Conservation (phyloP, 2,888 invertebrate species). For the Drosophila infuscata region DNA sequence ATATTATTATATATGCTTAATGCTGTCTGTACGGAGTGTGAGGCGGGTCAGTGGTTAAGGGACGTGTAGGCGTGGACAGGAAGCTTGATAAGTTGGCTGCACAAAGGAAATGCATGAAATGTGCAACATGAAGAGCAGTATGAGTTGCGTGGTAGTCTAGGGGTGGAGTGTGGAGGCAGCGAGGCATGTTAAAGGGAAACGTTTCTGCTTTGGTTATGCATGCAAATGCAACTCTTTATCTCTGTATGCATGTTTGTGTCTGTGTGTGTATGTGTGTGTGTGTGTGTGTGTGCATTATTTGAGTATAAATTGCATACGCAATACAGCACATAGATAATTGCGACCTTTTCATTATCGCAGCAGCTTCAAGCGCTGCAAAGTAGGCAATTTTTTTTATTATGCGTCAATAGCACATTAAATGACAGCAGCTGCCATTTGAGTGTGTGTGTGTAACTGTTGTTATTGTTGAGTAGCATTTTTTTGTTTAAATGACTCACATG, state of each 20-base stretch:
- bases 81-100: conserved; percentile 78
- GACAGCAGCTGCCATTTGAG: background rate
- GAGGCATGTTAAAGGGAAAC: conserved; percentile 38
- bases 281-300: conserved; percentile 33
- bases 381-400: conserved; percentile 63
- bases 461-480: background rate
- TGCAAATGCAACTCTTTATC: conserved; percentile 48
- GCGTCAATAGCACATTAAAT: conserved; percentile 12
- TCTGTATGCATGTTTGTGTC: background rate
- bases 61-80: conserved; percentile 56
- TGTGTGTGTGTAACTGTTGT: conserved; percentile 12
- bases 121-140: conserved; percentile 62
- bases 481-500: conserved; percentile 20
- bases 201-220: conserved; percentile 48
- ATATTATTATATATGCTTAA: conserved; percentile 78
- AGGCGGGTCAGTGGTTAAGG: conserved; percentile 34
- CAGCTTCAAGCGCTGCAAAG: conserved; percentile 64
- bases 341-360: conserved; percentile 60
- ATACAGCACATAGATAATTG: conserved; percentile 65
- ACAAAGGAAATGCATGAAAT: conserved; percentile 80
- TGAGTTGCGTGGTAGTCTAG: background rate
- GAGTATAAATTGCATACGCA: conserved; percentile 59
- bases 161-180: background rate
- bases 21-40: conserved; percentile 45
- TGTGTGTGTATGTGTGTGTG: background rate